Evolutionary conservation across 1,140 invertebrate species (phyloP), one percentile per base, ranked within the genome.

Genomic region (Muscidifurax raptorellus): DNA sequence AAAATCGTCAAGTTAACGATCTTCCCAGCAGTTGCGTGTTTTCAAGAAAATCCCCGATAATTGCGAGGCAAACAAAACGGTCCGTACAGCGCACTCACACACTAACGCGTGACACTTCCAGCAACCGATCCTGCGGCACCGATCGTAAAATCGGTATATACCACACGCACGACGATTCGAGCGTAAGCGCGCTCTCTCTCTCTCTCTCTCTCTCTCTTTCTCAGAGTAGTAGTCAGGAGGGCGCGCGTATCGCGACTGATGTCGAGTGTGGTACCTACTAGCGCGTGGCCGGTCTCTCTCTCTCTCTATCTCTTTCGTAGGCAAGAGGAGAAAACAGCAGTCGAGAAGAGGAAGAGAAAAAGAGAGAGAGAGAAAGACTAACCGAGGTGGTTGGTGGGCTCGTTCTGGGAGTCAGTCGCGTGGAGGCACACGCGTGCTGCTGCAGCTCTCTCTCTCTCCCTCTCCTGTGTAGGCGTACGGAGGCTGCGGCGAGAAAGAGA

Each of bases 341-440:
- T 7, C 6, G 52, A 79, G 72, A 32, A 22, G 76, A 66, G 76
- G 10, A 66, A 27, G 25, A 77, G 47, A 77, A 10, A 59, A 12
- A 52, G 74, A 69, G 59, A 71, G 25, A 44, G 64, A 71, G 79
- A 72, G 64, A 44, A 47, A 59, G 47, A 28, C 12, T 40, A 77
- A 44, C 40, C 66, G 64, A 12, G 88, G 90, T 92, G 90, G 89
- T 91, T 89, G 90, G 91, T 92, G 91, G 92, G 90, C 92, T 40
- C 81, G 59, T 40, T 59, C 52, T 59, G 52, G 32, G 32, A 82
- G 92, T 83, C 67, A 92, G 36, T 40, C 92, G 92, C 91, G 92
- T 93, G 91, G 91, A 92, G 91, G 92, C 91, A 93, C 92, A 93
- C 92, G 92, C 92, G 92, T 74, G 47, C 69, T 69, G 91, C 91